Evolutionary conservation across 2,113 vertebrate species (phyloP).

Genomic region (Pluvianellus socialis): DNA sequence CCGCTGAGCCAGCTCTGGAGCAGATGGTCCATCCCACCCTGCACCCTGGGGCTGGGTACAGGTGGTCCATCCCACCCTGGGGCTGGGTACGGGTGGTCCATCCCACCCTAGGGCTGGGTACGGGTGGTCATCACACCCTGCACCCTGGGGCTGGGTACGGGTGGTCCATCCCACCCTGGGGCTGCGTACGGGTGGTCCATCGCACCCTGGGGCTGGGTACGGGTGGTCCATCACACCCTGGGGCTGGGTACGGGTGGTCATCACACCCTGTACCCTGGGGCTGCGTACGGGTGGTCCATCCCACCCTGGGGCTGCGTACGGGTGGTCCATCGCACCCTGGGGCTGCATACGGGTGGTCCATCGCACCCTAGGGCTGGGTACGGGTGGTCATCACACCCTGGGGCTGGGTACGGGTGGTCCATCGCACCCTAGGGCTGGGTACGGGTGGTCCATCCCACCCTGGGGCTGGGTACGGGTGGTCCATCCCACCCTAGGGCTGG

Average conservation of each 20-base stretch:
- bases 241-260: too few species aligned
- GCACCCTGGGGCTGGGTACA: neutral
- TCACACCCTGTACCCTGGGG: too few species aligned
- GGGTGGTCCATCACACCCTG: neutral
- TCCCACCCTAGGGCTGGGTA: too few species aligned
- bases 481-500: neutral
- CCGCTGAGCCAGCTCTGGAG: rapidly evolving
- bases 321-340: too few species aligned
- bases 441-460: rapidly evolving
- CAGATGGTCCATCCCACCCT: neutral
- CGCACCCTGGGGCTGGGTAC: too few species aligned
- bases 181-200: too few species aligned
- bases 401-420: neutral
- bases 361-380: too few species aligned
- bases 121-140: too few species aligned
- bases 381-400: neutral
- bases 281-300: too few species aligned
- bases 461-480: rapidly evolving
- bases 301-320: neutral
- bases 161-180: too few species aligned
- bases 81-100: too few species aligned
- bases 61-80: neutral
- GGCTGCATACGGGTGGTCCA: neutral
- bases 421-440: neutral
- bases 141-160: too few species aligned